A percentile compares a stretch with the other conserved stretches of the same genome.
phyloP scores from a whole-genome alignment of 1,140 invertebrate species.

The Berghia stephanieae region DNA sequence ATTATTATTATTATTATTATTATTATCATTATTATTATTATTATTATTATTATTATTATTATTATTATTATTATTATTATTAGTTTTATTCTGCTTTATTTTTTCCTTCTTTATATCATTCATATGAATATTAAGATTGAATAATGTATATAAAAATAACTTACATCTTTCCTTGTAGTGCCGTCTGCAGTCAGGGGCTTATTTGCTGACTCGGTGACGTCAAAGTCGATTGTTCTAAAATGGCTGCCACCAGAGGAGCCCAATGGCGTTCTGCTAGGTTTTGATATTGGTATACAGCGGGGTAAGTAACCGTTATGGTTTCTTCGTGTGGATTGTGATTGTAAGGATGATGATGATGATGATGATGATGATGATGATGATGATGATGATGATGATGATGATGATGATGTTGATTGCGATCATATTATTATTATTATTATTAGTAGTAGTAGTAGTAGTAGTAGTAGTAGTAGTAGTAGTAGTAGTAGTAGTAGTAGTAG shows the following conservation, averaged over 20 bases:
- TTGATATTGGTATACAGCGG: neutral
- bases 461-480: slow-evolving; percentile 6
- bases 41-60: slow-evolving; percentile 15
- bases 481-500: slow-evolving; percentile 10
- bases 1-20: slow-evolving; percentile 11
- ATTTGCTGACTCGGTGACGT: slow-evolving; percentile 85
- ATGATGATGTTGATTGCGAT: neutral
- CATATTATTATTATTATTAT: neutral
- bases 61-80: neutral
- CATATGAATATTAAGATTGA: too few relatives aligned
- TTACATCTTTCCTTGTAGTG: slow-evolving; percentile 66
- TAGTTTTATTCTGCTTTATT: too few relatives aligned
- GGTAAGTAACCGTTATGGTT: neutral
- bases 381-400: neutral
- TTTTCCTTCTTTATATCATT: too few relatives aligned
- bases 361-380: neutral
- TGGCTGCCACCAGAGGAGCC: slow-evolving; percentile 94
- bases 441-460: neutral
- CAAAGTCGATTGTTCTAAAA: slow-evolving; percentile 84
- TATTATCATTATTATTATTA: slow-evolving; percentile 15
- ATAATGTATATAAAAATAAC: too few relatives aligned
- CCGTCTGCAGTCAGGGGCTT: slow-evolving; percentile 88
- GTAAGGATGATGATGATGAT: too few relatives aligned
- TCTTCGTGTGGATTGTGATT: neutral
- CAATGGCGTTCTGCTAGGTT: slow-evolving; percentile 76